A percentile compares a stretch with the other conserved stretches of the same genome.
Evolutionary conservation across 2,113 vertebrate genomes (phyloP).

Genomic region (cat (Felis catus)): F.catus_Fca126_mat1.0 CM031415.1:110433501-110434000

Average conservation of each 20-base stretch:
- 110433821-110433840: too few species aligned
- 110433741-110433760: too few species aligned
- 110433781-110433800: too few species aligned
- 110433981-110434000: background rate
- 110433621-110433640: too few species aligned
- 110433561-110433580: background rate
- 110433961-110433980: background rate
- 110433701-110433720: too few species aligned
- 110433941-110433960: background rate
- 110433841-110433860: background rate
- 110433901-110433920: background rate
- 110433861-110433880: background rate
- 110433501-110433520: background rate
- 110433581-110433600: background rate
- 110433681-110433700: too few species aligned
- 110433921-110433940: background rate
- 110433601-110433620: background rate
- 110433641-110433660: too few species aligned
- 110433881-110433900: background rate
- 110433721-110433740: too few species aligned
- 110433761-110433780: too few species aligned
- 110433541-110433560: background rate
- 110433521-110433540: background rate
- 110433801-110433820: too few species aligned
- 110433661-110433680: too few species aligned